phyloP scores from a whole-genome alignment of 92 coral and sea anemone species.

The Metridium senile region DNA sequence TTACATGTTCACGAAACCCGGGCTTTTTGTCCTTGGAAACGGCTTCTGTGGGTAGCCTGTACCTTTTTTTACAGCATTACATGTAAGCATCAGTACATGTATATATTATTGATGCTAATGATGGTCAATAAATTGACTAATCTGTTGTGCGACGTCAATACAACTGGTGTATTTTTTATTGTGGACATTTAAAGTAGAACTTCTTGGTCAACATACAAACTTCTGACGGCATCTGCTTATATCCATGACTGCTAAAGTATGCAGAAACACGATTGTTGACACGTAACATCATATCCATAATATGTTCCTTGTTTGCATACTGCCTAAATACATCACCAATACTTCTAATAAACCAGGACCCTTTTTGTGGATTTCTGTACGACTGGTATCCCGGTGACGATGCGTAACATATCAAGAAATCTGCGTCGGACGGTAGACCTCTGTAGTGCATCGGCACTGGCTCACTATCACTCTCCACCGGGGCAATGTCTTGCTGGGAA shows the following conservation, averaged over 20 bases:
- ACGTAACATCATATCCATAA: conserved; percentile 93
- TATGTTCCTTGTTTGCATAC: conserved; percentile 56
- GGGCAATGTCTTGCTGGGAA: conserved; percentile 34
- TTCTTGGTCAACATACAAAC: conserved; percentile 81
- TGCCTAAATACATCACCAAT: conserved; percentile 54
- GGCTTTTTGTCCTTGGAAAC: too few species aligned
- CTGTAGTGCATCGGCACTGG: conserved; percentile 43
- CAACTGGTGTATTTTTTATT: not conserved
- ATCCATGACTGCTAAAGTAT: conserved; percentile 46
- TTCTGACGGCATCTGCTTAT: conserved; percentile 89
- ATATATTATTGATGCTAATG: not conserved
- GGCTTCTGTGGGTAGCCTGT: too few species aligned
- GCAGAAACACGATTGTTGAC: conserved; percentile 73
- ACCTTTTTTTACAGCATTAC: too few species aligned
- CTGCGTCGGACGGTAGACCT: conserved; percentile 81
- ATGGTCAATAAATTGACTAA: not conserved
- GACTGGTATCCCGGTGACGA: conserved; percentile 77
- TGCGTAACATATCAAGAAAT: conserved; percentile 84
- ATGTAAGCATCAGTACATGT: too few species aligned
- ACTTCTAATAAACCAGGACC: conserved; percentile 81
- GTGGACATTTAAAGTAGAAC: conserved; percentile 53
- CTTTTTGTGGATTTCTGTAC: conserved; percentile 64
- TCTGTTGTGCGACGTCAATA: not conserved
- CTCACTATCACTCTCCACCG: conserved; percentile 77
- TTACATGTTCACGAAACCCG: too few species aligned